Base-by-base conservation (phyloP, 1,140 invertebrate genomes). In the Gryon sp. region DNA sequence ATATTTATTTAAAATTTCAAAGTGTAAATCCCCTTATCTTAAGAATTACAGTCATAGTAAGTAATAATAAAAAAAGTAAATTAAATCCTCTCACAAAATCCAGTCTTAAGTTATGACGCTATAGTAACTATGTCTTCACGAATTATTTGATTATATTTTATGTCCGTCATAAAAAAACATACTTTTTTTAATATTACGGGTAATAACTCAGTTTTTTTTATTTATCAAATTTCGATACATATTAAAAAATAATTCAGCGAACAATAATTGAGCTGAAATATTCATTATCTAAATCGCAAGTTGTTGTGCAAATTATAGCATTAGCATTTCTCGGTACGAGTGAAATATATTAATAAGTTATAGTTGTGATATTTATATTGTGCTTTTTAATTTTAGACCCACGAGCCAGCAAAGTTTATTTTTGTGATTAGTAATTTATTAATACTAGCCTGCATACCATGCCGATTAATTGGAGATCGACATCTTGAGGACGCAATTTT, bases 381-480 rank as follows among this genome's bases (percentile, higher is more conserved):
- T 69, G 60, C 32, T 70, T 75, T 66, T 55, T 8, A 41, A 53
- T 79, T 84, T 53, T 85, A 98, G 97, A 93, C 92, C 15, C 94
- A 97, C 84, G 96, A 97, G 38, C 97, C 98, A 14, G 96, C 97
- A 0, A 99, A 99, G 90, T 93, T 95, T 11, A 95, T 99, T 80
- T 99, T 98, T 88, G 86, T 99, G 34, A 89, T 97, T 14, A 97
- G 97, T 9, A 99, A 99, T 89, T 85, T 99, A 22, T 89, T 98
- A n/a, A 95, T 99, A 45, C 86, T 99, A 65, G 91, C 93, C 0
- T 98, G 97, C 87, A 97, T 99, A 77, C 97, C 97, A 8, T 96
- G 93, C 76, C 92, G 98, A 15, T 77, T 99, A 8, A 89, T 91
- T 18, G 90, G 91, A 7, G 91, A 95, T 82, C 91, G 92, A 24